phyloP scores from a whole-genome alignment of 2,888 invertebrate species.

The Osmoderma eremita region DNA sequence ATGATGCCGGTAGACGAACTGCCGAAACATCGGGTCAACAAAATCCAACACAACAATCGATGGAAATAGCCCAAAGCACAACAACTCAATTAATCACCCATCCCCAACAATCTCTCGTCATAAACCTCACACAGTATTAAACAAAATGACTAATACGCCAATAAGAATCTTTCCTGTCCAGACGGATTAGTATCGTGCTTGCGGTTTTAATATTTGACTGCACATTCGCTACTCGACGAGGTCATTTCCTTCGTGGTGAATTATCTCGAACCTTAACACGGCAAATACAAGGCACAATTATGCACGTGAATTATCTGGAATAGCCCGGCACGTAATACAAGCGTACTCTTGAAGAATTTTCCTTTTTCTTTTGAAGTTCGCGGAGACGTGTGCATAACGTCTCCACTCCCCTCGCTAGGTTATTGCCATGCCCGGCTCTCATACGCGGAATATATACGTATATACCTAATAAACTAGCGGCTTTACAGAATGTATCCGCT shows the following conservation, averaged over 20 bases:
- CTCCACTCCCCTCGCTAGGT: conserved; percentile 1
- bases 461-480: conserved; percentile 28
- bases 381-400: background rate
- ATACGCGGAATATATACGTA: conserved; percentile 6
- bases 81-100: too few species aligned
- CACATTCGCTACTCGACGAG: background rate
- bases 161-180: too few species aligned
- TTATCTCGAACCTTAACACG: conserved; percentile 26
- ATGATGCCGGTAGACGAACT: too few species aligned
- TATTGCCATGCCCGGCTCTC: conserved; percentile 9
- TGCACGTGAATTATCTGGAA: conserved; percentile 37
- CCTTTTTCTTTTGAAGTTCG: conserved; percentile 13
- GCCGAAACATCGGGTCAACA: too few species aligned
- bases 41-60: too few species aligned
- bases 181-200: too few species aligned
- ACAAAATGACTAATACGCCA: too few species aligned
- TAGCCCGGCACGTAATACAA: background rate
- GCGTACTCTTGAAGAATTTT: conserved; percentile 2
- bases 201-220: background rate
- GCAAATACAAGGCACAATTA: conserved; percentile 32
- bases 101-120: too few species aligned
- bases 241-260: conserved; percentile 29
- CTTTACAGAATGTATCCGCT: conserved; percentile 25
- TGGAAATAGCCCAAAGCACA: too few species aligned
- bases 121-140: too few species aligned